A percentile compares a stretch with the other conserved stretches of the same genome.
Evolutionary conservation across 2,113 vertebrate genomes (phyloP).

Genomic region (Numenius arquata): DNA sequence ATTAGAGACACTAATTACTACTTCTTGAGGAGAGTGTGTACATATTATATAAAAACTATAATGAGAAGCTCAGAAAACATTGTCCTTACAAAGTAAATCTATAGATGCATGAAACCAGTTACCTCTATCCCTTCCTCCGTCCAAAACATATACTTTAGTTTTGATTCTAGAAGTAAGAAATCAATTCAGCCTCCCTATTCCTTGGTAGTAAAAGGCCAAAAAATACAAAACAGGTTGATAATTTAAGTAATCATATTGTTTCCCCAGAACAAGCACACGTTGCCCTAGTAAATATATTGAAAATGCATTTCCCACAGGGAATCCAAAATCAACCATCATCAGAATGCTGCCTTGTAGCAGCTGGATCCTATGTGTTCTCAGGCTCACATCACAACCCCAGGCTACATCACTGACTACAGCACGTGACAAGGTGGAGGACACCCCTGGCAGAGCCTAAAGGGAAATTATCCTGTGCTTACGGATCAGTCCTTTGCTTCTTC

Average conservation of each 20-base stretch:
- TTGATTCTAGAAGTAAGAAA: neutral
- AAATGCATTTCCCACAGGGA: neutral
- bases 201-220: too few relatives aligned
- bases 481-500: conserved; percentile 90
- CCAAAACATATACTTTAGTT: neutral
- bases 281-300: neutral
- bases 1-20: neutral
- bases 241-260: neutral
- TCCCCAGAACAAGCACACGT: rapidly evolving
- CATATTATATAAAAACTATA: neutral
- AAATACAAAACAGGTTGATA: neutral
- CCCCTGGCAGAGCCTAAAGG: neutral
- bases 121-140: neutral
- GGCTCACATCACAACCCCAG: rapidly evolving
- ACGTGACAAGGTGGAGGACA: neutral
- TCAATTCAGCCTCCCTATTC: neutral
- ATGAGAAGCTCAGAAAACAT: neutral
- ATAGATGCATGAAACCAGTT: neutral
- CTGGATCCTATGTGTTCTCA: neutral
- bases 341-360: neutral
- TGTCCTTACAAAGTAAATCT: neutral
- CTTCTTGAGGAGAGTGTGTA: neutral
- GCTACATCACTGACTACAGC: neutral
- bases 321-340: neutral
- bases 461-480: conserved; percentile 77